phyloP scores from a whole-genome alignment of 2,888 invertebrate species.

The Ophion slaviceki region DNA sequence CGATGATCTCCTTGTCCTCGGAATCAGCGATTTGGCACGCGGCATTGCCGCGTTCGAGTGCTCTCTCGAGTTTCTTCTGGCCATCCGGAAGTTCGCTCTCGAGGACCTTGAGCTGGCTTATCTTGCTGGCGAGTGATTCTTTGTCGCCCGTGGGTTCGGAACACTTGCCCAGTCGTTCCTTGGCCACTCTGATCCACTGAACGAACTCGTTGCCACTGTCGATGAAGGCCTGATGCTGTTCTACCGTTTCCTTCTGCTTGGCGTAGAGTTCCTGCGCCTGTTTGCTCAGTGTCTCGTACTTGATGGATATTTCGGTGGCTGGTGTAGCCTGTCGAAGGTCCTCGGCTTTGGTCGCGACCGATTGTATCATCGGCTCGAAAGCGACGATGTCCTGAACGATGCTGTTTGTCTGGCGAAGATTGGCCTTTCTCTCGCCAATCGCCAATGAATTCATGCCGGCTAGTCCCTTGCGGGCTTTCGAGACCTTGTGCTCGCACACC shows the following conservation, averaged over 20 bases:
- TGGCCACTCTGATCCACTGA: constrained; percentile 96
- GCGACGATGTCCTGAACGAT: constrained; percentile 98
- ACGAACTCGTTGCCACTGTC: constrained; percentile 96
- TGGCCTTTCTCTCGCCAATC: constrained; percentile 94
- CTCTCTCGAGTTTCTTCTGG: constrained; percentile 92
- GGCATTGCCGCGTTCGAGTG: constrained; percentile 92
- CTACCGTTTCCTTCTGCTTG: constrained; percentile 94
- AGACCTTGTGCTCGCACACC: constrained; percentile 93
- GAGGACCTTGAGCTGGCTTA: constrained; percentile 93
- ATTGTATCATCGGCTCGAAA: constrained; percentile 98
- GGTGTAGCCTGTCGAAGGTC: constrained; percentile 96
- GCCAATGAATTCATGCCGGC: constrained; percentile 91
- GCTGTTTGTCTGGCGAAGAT: constrained; percentile 95
- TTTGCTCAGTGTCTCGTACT: constrained; percentile 95
- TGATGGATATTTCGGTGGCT: constrained; percentile 95
- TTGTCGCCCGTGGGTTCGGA: constrained; percentile 97
- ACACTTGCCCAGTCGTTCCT: constrained; percentile 95
- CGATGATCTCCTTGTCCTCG: constrained; percentile 95
- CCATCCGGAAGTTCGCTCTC: constrained; percentile 94
- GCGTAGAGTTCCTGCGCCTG: constrained; percentile 95
- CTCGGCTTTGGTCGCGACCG: constrained; percentile 96
- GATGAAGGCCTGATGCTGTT: constrained; percentile 95
- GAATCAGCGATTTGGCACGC: constrained; percentile 94
- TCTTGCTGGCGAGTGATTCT: constrained; percentile 93
- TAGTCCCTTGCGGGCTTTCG: constrained; percentile 91